Percentiles rank a stretch among this genome's conserved stretches.
phyloP scores from a whole-genome alignment of 2,888 invertebrate genomes.

The Lycia hirtaria region DNA sequence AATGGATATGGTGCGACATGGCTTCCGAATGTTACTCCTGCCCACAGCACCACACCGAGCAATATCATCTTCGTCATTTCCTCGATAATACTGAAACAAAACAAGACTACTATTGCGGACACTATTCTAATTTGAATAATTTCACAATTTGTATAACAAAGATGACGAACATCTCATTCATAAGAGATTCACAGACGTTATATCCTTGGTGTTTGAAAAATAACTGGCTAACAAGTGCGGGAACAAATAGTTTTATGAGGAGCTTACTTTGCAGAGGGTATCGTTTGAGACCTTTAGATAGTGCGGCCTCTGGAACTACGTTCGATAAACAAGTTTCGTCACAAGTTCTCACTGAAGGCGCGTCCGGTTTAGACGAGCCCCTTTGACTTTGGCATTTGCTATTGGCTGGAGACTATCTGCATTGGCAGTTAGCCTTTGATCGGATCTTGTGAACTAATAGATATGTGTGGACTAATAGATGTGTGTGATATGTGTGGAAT shows the following conservation, averaged over 20 bases:
- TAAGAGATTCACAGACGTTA: constrained; percentile 49
- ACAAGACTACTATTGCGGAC: constrained; percentile 19
- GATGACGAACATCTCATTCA: constrained; percentile 61
- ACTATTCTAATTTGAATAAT: constrained; percentile 47
- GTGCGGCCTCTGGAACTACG: constrained; percentile 50
- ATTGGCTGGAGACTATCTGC: constrained; percentile 4
- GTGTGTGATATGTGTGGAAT: background rate
- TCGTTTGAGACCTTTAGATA: constrained; percentile 63
- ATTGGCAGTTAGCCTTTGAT: constrained; percentile 14
- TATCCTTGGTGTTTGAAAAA: constrained; percentile 52
- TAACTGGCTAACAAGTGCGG: constrained; percentile 62
- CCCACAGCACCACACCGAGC: constrained; percentile 79
- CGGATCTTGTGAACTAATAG: background rate
- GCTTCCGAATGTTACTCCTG: constrained; percentile 75
- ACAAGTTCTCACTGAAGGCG: constrained; percentile 37
- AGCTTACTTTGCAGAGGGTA: constrained; percentile 58
- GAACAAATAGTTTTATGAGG: constrained; percentile 67
- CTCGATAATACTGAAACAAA: constrained; percentile 79
- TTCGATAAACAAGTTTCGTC: constrained; percentile 53
- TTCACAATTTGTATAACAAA: constrained; percentile 45
- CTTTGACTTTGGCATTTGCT: constrained; percentile 44
- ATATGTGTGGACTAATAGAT: background rate
- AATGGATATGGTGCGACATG: constrained; percentile 78
- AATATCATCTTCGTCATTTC: constrained; percentile 81
- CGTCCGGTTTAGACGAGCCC: constrained; percentile 64